Base-by-base conservation (phyloP, 2,888 invertebrate genomes). In the Pseudeuparius sepicola region DNA sequence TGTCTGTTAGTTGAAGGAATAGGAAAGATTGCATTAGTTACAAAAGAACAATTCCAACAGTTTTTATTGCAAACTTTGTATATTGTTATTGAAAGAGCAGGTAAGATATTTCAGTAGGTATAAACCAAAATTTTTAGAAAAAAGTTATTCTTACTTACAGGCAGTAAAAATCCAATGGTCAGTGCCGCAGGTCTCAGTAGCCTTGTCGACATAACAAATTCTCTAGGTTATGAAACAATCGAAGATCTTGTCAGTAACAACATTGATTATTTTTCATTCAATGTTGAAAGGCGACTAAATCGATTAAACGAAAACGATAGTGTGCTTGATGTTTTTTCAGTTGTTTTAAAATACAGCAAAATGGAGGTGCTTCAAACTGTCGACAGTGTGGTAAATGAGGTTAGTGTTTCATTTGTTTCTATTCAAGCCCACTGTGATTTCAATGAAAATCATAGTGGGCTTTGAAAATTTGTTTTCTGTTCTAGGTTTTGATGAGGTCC, bases 261-360 rank as follows among this genome's bases (percentile, higher is more conserved):
- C 54, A 71, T 78, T 0, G 84, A 85, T 57, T 86, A 83, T 54
- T 71, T 84, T 52, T 75, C 79, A 0, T 75, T 73, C 51, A 76
- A 82, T 47, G 67, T 86, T 36, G 76, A 76, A 15, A 57, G 68
- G 1, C 67, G 73, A 49, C 63, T 85, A 2, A 76, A 73, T 37
- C 70, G 68, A 60, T 68, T 68, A 1, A 70, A 74, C 54, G 63
- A 72, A 46, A 75, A 75, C 50, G 65, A 73, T 35, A 71, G 73
- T 1, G 80, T 81, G 9, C 64, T 85, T 17, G 73, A 79, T 48
- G 83, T 85, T 28, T 61, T 87, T 6, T 66, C 71, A 1, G 76
- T 83, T 15, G 75, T 85, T 3, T 71, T 85, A 65, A 74, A 73
- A 48, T 75, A 79, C 55, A 76, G 80, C 45, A 72, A 74, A 24